A percentile compares a stretch with the other conserved stretches of the same genome.
Evolutionary conservation across 2,797 vertebrate species (phyloP).

Genomic region (Passerculus sandwichensis): DNA sequence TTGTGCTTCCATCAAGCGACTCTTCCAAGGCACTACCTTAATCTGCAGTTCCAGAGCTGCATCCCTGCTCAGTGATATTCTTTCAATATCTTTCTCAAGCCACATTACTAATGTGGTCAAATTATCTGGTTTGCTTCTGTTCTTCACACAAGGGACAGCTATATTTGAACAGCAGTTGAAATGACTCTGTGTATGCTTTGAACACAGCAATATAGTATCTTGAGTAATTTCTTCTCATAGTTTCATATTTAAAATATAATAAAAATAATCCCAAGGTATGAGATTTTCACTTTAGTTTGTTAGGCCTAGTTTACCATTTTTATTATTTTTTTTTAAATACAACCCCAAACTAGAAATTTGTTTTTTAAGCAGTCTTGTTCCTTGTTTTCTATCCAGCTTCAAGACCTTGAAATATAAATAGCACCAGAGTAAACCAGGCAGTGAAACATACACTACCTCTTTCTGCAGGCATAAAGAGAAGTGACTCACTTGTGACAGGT

Average conservation of each 20-base stretch:
- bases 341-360: not conserved
- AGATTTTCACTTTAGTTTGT: accelerated
- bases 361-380: not conserved
- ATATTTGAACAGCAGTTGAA: not conserved
- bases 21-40: not conserved
- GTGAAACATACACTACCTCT: not conserved
- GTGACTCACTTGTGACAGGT: not conserved
- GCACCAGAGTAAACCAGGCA: not conserved
- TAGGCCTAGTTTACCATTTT: not conserved
- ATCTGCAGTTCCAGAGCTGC: not conserved
- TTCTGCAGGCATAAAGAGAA: conserved; percentile 25
- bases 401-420: conserved; percentile 26
- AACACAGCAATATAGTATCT: not conserved
- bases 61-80: not conserved
- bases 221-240: not conserved
- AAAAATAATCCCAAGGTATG: not conserved
- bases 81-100: not conserved
- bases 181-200: not conserved
- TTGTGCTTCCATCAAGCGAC: not conserved
- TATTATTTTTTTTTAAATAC: not conserved
- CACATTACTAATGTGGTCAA: accelerated
- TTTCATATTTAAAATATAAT: not conserved
- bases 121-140: not conserved
- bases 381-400: not conserved
- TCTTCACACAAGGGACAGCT: not conserved